A percentile compares a stretch with the other conserved stretches of the same genome.
These are phyloP conservation scores for Phytoseiulus persimilis DNA, from an alignment of 2,888 invertebrate species.

Conservation along the genomic window DNA sequence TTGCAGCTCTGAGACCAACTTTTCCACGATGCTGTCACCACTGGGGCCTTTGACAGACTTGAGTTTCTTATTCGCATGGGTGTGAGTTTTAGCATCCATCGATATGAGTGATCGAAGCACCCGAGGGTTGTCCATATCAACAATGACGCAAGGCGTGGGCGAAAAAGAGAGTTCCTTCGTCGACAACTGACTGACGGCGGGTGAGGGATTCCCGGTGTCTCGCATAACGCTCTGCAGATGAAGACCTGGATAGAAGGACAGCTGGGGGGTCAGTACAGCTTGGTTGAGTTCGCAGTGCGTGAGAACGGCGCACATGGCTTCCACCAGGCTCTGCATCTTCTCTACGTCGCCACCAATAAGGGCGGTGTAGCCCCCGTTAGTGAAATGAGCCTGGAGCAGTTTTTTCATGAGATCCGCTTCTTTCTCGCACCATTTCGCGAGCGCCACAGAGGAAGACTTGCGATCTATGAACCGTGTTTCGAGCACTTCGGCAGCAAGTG, in stretches of 20 bases:
- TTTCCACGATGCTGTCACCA: conserved; percentile 13
- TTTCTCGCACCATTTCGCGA: conserved; percentile 30
- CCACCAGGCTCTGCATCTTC: conserved; percentile 10
- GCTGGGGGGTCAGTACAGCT: conserved; percentile 14
- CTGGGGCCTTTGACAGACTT: conserved; percentile 16
- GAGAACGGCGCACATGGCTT: conserved; percentile 36
- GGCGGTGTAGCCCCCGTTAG: conserved; percentile 24
- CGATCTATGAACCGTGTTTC: conserved; percentile 34
- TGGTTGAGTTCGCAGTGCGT: conserved; percentile 27
- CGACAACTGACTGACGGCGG: conserved; percentile 21
- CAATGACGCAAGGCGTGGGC: conserved; percentile 14
- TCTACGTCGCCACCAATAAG: conserved; percentile 6
- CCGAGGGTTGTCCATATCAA: conserved; percentile 35
- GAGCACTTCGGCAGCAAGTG: conserved; percentile 16
- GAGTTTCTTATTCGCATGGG: conserved; percentile 14
- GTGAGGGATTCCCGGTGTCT: not conserved
- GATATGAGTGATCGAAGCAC: conserved; percentile 1
- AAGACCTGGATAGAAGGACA: conserved; percentile 10
- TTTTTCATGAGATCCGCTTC: conserved; percentile 29
- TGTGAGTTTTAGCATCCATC: conserved; percentile 20
- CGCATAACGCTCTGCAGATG: conserved; percentile 25
- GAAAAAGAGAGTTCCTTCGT: conserved; percentile 35
- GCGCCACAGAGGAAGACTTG: conserved; percentile 25
- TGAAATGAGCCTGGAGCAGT: conserved; percentile 23
- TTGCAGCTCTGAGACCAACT: conserved; percentile 24